phyloP scores from a whole-genome alignment of 2,797 vertebrate genomes.

The Chrysocyon brachyurus region DNA sequence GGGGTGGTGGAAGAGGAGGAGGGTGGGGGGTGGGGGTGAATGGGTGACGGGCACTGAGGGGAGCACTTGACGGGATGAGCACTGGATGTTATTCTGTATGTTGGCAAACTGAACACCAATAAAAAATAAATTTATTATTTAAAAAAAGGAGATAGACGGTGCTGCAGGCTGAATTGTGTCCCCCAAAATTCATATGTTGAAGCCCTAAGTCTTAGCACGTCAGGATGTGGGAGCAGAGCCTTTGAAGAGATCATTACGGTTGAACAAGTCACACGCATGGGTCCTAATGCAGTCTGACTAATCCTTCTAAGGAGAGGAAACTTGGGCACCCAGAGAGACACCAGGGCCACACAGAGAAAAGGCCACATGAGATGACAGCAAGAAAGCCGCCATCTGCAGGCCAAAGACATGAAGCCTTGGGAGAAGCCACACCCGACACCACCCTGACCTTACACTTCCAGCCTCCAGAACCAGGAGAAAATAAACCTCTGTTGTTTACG shows the following conservation, averaged over 20 bases:
- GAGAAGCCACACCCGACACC: neutral
- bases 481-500: neutral
- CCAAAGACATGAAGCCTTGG: neutral
- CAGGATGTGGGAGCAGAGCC: neutral
- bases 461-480: neutral
- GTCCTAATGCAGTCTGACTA: neutral
- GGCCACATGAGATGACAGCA: rapidly evolving
- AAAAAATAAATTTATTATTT: too few relatives aligned
- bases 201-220: neutral
- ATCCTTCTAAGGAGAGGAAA: neutral
- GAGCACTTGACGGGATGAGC: too few relatives aligned
- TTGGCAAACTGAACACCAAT: too few relatives aligned
- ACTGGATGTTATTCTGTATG: too few relatives aligned
- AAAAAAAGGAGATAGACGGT: neutral
- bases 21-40: rapidly evolving
- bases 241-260: neutral
- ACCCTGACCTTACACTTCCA: neutral
- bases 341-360: neutral
- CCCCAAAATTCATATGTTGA: neutral
- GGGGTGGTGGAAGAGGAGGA: too few relatives aligned
- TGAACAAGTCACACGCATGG: neutral
- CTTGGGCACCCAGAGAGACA: neutral
- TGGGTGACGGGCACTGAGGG: too few relatives aligned
- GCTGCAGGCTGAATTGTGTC: neutral
- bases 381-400: neutral